These are phyloP conservation scores for Dolichotis patagonum DNA, from an alignment of 2,113 vertebrate species.

Conservation along the genomic window DNA sequence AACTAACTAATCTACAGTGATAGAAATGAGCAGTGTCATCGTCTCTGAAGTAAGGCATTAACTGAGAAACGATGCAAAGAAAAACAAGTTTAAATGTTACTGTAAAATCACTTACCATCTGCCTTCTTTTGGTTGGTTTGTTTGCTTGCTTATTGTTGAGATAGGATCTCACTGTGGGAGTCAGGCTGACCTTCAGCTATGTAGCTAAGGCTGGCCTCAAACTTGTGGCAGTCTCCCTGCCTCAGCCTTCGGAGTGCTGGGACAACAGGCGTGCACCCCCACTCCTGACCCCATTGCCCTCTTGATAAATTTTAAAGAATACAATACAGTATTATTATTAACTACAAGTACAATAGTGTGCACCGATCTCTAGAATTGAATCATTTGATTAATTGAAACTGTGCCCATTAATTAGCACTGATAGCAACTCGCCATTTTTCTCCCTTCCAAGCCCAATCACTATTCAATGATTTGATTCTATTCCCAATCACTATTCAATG, in stretches of 20 bases:
- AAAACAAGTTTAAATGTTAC: neutral
- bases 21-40: neutral
- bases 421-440: neutral
- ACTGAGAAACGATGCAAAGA: neutral
- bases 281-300: neutral
- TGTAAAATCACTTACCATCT: neutral
- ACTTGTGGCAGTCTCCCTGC: neutral
- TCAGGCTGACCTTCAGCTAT: neutral
- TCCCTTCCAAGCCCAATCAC: neutral
- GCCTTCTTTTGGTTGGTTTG: neutral
- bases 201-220: neutral
- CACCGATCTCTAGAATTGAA: neutral
- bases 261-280: neutral
- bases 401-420: neutral
- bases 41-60: neutral
- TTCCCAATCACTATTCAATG: neutral
- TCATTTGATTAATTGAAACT: neutral
- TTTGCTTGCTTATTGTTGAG: neutral
- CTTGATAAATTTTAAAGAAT: neutral
- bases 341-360: neutral
- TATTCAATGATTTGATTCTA: neutral
- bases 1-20: neutral
- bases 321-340: too few species aligned
- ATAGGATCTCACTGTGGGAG: neutral
- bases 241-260: neutral